Evolutionary conservation across 2,888 invertebrate species (phyloP), one percentile per base, ranked within the genome.

Genomic region (Kryphioiulus occultus): DNA sequence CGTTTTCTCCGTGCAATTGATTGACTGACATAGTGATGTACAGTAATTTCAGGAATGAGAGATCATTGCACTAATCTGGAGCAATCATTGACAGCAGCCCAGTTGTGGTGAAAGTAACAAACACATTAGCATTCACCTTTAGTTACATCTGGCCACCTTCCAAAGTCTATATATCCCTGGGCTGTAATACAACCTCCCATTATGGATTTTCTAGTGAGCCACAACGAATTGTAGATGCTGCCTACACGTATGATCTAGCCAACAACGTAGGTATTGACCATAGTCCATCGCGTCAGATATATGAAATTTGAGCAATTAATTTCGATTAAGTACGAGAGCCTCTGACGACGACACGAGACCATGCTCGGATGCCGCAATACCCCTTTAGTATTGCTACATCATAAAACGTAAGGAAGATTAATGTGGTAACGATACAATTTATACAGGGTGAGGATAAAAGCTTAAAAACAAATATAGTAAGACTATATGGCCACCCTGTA

Each of bases 101-200:
- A 78, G 78, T 30, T 12, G 15, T 15, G 78, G 30, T 30, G 30
- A 78, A 78, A 78, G 78, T 30, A 78, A 78, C 78, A 78, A 78
- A 78, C 30, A 30, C 78, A 78, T 78, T 78, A 78, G 78, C 30
- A 78, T 78, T 78, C 78, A 78, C 78, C 78, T 78, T 78, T 78
- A 78, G 78, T 78, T 78, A 30, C 78, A 30, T 78, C 78, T 78
- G 78, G 78, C 78, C 30, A 78, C 30, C 78, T 78, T 78, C 78
- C 78, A 78, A 78, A 78, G 15, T 30, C 78, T n/a, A 2, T 26
- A 68, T 30, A 30, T 78, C 78, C 78, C 78, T 15, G 78, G 30
- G 30, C 15, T 3, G 78, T 17, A 78, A 78, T 78, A 78, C 30
- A 78, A 26, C 10, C 26, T 26, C n/a, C 78, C 30, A 78, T 78